Base-by-base conservation (phyloP, 30 jellyfish, hydroid and myxozoan species). In the Mastigias papua region DNA sequence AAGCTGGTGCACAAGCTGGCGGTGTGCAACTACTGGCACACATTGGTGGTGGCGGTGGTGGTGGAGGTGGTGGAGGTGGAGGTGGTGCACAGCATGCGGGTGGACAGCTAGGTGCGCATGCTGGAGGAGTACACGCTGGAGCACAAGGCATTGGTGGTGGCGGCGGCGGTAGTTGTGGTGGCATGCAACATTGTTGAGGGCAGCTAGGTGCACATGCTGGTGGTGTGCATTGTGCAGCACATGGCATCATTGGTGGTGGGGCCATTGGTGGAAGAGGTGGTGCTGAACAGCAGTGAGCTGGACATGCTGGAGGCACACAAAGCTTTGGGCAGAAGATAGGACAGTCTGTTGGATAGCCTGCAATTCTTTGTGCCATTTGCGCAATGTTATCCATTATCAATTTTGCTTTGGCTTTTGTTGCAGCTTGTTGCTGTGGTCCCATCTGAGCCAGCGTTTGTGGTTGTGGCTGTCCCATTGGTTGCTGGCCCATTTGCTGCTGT, bases 281-380 rank as follows among this genome's bases (percentile, higher is more conserved):
- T 31, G 90, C 82, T 15, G 80, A 34, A 81, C 99, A 95, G 73
- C 99, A 95, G 34, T 86, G 97, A 19, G 93, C 84, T 42, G 91
- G 89, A 66, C 99, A 95, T 46, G 93, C 26, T 27, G 96, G 96
- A 21, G 99, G 99, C 19, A 95, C 81, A 75, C 99, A 95, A 1
- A 95, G 86, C 25, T 89, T 89, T 5, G 97, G 96, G 67, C 99
- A 95, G 91, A 95, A 95, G 65, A 95, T 67, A 15, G 99, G 99
- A 60, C 99, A 95, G 71, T 82, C 81, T 32, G 93, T 82, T 31
- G 99, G 98, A 51, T 80, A 79, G 3, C 98, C 98, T 0, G 95
- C 91, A 25, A 77, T 71, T 85, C 94, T 57, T 34, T 85, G 94
- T 61, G 94, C 88, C 94, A 85, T 85, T 70, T 33, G 60, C 58